Conservation (phyloP, 1,140 invertebrate species). For the Zaprionus tsacasi region DNA sequence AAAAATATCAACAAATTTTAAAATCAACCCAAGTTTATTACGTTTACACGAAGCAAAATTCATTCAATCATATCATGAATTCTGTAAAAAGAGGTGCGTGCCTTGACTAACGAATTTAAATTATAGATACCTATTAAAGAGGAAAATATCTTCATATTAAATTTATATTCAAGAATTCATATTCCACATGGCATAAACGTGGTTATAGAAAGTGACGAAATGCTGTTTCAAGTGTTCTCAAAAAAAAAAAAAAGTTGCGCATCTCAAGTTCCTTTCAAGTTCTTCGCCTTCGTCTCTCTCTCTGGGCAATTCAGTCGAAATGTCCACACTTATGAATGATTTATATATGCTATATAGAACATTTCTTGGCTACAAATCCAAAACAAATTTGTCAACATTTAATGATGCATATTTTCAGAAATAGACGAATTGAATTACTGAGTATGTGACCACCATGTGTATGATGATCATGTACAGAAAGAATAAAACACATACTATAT, state of each 20-base stretch:
- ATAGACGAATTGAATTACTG: slow-evolving; percentile 3
- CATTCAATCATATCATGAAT: too few relatives aligned
- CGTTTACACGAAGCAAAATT: too few relatives aligned
- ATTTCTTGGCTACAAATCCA: slow-evolving; percentile 5
- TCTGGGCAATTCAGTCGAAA: background rate
- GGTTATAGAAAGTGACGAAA: background rate
- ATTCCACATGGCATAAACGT: too few relatives aligned
- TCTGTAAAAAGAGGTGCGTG: too few relatives aligned
- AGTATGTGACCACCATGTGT: background rate
- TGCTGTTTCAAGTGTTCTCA: background rate
- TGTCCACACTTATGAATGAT: slow-evolving; percentile 4
- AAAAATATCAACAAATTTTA: too few relatives aligned
- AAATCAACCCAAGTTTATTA: too few relatives aligned
- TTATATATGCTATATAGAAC: background rate
- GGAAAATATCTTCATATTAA: too few relatives aligned
- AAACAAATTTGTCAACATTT: slow-evolving; percentile 10
- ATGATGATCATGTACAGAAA: background rate
- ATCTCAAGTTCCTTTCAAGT: background rate
- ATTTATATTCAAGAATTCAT: too few relatives aligned
- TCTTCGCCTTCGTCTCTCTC: background rate
- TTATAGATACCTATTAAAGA: too few relatives aligned
- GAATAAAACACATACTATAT: too few relatives aligned
- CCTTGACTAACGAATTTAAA: too few relatives aligned
- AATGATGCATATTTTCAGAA: slow-evolving; percentile 3
- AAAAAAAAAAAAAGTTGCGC: background rate